phyloP scores from a whole-genome alignment of 1,140 invertebrate species.

The Cydia splendana region DNA sequence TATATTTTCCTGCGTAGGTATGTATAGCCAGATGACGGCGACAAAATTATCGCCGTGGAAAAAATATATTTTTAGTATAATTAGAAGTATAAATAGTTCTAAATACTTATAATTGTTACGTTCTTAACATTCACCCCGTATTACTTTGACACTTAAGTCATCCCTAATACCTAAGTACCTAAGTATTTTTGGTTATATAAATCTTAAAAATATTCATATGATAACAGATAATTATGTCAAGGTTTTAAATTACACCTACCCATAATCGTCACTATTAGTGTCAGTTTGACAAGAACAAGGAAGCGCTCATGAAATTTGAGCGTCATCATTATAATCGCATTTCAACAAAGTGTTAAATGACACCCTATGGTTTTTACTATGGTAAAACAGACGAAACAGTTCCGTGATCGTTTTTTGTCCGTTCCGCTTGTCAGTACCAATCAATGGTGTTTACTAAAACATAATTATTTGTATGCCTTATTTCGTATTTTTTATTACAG shows the following conservation, averaged over 20 bases:
- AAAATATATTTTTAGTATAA: too few species aligned
- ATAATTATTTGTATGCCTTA: background rate
- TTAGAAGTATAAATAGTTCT: too few species aligned
- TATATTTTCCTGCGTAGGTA: too few species aligned
- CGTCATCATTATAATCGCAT: slow-evolving; percentile 19
- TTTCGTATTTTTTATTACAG: background rate
- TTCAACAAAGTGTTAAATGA: slow-evolving; percentile 13
- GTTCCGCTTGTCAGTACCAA: background rate
- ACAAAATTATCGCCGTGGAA: too few species aligned
- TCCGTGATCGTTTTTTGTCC: slow-evolving; percentile 8
- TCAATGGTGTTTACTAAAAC: slow-evolving; percentile 8
- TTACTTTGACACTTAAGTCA: background rate
- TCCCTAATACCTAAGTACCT: background rate
- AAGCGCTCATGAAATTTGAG: background rate
- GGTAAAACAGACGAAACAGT: slow-evolving; percentile 1
- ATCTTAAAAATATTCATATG: too few species aligned
- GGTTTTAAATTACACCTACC: background rate
- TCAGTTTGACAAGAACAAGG: slow-evolving; percentile 4
- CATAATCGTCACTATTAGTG: slow-evolving; percentile 1
- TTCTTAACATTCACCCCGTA: too few species aligned
- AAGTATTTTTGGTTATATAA: background rate
- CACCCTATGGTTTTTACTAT: slow-evolving; percentile 5
- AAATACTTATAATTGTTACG: too few species aligned
- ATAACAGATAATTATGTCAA: background rate
- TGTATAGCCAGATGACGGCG: too few species aligned